These are phyloP conservation scores for Pantherophis alleghaniensis DNA, from an alignment of 2,797 vertebrate species.

Conservation along the genomic window DNA sequence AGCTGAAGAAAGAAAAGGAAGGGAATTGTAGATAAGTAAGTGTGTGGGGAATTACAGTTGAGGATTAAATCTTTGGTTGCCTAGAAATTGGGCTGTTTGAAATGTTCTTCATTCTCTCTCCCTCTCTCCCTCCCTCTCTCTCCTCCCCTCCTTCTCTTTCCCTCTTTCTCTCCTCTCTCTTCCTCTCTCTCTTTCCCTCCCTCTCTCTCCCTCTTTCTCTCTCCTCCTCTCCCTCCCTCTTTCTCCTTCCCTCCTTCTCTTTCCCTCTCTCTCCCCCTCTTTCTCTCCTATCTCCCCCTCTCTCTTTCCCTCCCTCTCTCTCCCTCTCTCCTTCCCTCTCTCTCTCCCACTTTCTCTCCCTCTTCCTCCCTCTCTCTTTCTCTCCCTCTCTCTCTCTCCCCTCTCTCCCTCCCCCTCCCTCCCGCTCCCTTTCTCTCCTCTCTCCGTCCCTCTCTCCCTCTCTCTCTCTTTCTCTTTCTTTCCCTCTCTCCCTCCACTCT, in stretches of 20 bases:
- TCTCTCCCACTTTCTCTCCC: no score
- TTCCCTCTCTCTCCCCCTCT: accelerated
- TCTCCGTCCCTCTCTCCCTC: accelerated
- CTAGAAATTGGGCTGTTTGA: constrained; percentile 63
- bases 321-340: no score
- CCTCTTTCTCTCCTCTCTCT: no score
- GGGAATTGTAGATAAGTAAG: constrained; percentile 27
- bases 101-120: constrained; percentile 60
- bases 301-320: constrained; percentile 31
- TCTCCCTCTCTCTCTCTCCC: accelerated
- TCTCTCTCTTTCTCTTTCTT: no score
- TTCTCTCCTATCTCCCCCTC: accelerated
- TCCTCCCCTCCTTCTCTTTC: no score
- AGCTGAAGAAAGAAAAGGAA: constrained; percentile 36
- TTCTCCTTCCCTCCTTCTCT: accelerated
- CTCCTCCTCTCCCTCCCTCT: no score
- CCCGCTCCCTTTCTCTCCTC: no score
- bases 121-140: no score
- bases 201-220: no score
- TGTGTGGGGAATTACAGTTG: constrained; percentile 51
- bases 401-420: accelerated
- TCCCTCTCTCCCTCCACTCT: accelerated
- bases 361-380: accelerated
- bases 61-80: constrained; percentile 59
- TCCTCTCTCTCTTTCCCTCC: accelerated